Evolutionary conservation across 2,113 vertebrate genomes (phyloP), one percentile per base, ranked within the genome.

Genomic region (Prionailurus viverrinus): DNA sequence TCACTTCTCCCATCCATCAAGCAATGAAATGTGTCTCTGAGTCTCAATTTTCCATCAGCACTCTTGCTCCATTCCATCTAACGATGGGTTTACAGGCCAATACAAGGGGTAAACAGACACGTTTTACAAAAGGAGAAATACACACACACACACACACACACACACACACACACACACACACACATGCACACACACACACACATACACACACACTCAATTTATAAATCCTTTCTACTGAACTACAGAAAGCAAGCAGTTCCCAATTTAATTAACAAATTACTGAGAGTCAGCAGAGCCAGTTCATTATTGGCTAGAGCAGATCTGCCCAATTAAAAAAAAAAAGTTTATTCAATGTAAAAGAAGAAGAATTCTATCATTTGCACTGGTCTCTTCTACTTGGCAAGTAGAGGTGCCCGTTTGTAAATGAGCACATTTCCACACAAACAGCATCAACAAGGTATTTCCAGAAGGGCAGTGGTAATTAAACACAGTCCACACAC

Each of bases 221-320:
- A 71, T 25, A 92, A 87, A 92, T 94, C 27, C 58, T 96, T 95
- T 79, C 31, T 78, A 27, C 48, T 95, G 63, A 87, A 90, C 14
- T 27, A 87, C 31, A 84, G 90, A 97, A 68, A 66, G 51, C 8
- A 88, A 55, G 48, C 23, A 83, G 51, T 83, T 91, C 53, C 41
- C 23, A 93, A 66, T 74, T 86, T 95, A 96, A 91, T 97, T 97
- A 97, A 87, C 14, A 82, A 89, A 76, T 81, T 93, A 29, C 63
- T 87, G 39, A 86, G 45, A 71, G 41, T 94, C 73, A 95, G 84
- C 82, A 97, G 51, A 95, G 78, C 15, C 19, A 61, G 82, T 65
- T 89, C 33, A 79, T 93, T 93, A 92, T 16, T 95, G 63, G 55
- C 71, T 68, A 90, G 73, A 95, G n/a, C 16, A 48, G 25, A 95